A percentile compares a stretch with the other conserved stretches of the same genome.
Evolutionary conservation across 2,888 invertebrate species (phyloP).

Genomic region (Apamea epomidion): DNA sequence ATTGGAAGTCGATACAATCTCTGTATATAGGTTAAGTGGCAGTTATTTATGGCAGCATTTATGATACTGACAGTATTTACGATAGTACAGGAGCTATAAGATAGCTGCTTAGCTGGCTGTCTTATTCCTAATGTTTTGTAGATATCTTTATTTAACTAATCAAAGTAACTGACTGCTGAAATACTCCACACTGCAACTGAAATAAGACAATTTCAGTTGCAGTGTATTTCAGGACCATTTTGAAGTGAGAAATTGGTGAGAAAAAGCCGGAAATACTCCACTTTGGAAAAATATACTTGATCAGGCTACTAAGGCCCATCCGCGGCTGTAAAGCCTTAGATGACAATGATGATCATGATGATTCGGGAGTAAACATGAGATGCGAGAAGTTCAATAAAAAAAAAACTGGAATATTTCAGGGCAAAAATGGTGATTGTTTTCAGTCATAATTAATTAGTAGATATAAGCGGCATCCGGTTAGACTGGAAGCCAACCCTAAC

Average conservation of each 20-base stretch:
- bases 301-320: too few species aligned
- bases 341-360: too few species aligned
- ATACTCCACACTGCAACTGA: too few species aligned
- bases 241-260: neutral
- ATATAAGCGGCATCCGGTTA: too few species aligned
- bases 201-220: neutral
- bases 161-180: neutral
- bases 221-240: neutral
- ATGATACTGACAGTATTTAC: conserved; percentile 52
- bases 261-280: too few species aligned
- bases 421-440: neutral
- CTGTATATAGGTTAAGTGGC: conserved; percentile 37
- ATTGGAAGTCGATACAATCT: conserved; percentile 39
- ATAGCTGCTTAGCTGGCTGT: conserved; percentile 7
- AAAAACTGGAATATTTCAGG: too few species aligned
- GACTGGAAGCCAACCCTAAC: too few species aligned
- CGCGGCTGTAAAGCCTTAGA: too few species aligned
- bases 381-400: neutral
- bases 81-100: conserved; percentile 22
- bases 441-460: neutral
- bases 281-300: too few species aligned
- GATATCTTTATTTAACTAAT: conserved; percentile 34
- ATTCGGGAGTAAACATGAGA: neutral
- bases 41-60: conserved; percentile 49
- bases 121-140: neutral